Evolutionary conservation across 1,140 invertebrate species (phyloP), one percentile per base, ranked within the genome.

Genomic region (Brachystomella parvula): DNA sequence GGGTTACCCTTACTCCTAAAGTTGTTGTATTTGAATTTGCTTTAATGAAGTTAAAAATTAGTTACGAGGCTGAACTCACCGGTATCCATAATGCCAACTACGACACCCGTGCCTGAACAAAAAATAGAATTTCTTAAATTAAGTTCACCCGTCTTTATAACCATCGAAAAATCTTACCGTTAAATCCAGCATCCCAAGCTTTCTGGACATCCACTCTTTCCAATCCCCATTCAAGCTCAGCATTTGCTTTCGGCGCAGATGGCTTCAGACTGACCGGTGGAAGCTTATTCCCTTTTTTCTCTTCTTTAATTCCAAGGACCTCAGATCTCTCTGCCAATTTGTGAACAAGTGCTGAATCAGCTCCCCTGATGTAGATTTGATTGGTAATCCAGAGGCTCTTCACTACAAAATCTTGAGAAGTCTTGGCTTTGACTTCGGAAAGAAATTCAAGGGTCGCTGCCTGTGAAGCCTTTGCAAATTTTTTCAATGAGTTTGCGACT

Each of bases 321-420:
- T 53, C 49, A 53, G 49, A 53, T 15, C 49, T 12, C 33, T 26
- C 15, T 26, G 49, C 30, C 17, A 65, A 35, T 58, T 58, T 53
- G 6, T 59, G 28, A 17, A 65, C n/a, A 58, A 65, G 15, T 2
- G 29, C 2, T 29, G 12, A 12, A 59, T 29, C 35, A 1, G 58
- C 64, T 15, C 29, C 29, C 29, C 47, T 49, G 1, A 66, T 39
- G 26, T 49, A 61, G 15, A 66, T 44, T 31, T 61, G 32, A 32
- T 66, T 66, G 29, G 2, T 49, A n/a, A 58, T 58, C 64, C 64
- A 66, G 39, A 66, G 61, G 35, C 35, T 53, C 53, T 61, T 47
- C 35, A 66, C 3, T 3, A 24, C 47, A 24, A 61, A n/a, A n/a
- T n/a, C n/a, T n/a, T n/a, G n/a, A n/a, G n/a, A n/a, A n/a, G n/a